Evolutionary conservation across 2,888 invertebrate genomes (phyloP), one percentile per base, ranked within the genome.

Genomic region (Agapostemon virescens): DNA sequence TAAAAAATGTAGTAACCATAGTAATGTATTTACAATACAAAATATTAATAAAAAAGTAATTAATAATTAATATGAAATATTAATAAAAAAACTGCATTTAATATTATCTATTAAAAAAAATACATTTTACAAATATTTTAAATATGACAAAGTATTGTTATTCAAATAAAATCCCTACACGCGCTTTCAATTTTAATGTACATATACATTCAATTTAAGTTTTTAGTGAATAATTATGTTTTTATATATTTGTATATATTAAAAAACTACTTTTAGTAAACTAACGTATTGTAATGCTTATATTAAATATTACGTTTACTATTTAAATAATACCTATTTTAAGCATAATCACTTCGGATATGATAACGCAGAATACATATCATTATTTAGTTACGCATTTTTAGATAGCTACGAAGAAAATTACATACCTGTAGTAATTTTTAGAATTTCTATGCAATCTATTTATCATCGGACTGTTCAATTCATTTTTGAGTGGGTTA

Each of bases 401-500:
- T 23, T 2, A 63, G 17, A 13, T 63, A 5, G 13, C 11, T 5
- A 13, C 20, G n/a, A 61, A 36, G 36, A 63, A 63, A 63, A 36
- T 11, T 11, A n/a, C 15, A 58, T 63, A 7, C 6, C 1, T 63
- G n/a, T 13, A 33, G 63, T 63, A 20, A 63, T 63, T 36, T 36
- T 13, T n/a, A 36, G 36, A 63, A 36, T 58, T 45, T 26, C 33
- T 38, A 15, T 5, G 1, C 40, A 58, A 23, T 40, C 38, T 40
- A 30, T 66, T 49, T 23, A 2, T 5, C 9, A 30, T 15, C 30
- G 20, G 17, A 61, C 2, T 61, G 61, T 30, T 20, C 20, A 20
- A 61, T 61, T 17, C 1, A 26, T 36, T 66, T 40, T 40, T 68
- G 20, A 30, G 69, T 58, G n/a, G n/a, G 17, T 74, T 69, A 45